Conservation (phyloP, 2,888 invertebrate genomes). For the Ornithoptera alexandrae region DNA sequence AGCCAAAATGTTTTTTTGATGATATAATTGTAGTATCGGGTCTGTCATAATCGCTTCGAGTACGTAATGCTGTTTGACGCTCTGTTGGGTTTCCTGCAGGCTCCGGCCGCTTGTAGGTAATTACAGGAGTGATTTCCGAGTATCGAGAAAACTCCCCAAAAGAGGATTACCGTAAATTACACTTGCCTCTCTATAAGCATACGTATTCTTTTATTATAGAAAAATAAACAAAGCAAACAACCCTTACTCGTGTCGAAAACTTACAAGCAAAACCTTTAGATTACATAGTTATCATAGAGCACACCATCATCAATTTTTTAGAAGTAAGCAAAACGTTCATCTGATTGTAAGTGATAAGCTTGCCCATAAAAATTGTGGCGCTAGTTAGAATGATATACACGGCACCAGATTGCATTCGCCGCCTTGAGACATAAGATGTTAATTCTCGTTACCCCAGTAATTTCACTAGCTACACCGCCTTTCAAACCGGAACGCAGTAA, state of each 20-base stretch:
- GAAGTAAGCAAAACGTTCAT: too few species aligned
- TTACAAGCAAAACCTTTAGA: too few species aligned
- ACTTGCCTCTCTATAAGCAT: constrained; percentile 11
- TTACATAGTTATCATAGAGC: too few species aligned
- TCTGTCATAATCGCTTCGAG: constrained; percentile 55
- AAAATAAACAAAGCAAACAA: neutral
- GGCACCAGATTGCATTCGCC: too few species aligned
- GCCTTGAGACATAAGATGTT: too few species aligned
- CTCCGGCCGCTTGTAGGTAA: constrained; percentile 37
- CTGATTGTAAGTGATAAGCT: too few species aligned
- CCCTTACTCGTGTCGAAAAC: neutral
- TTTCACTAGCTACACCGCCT: too few species aligned
- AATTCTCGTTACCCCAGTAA: too few species aligned
- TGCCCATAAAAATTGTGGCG: too few species aligned
- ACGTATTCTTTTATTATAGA: neutral
- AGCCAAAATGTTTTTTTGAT: constrained; percentile 34
- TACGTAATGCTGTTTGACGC: constrained; percentile 62
- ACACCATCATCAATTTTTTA: too few species aligned
- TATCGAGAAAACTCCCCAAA: constrained; percentile 23
- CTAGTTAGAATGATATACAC: too few species aligned
- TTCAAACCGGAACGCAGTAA: too few species aligned
- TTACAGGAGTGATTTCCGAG: constrained; percentile 38
- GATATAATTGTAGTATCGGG: constrained; percentile 40
- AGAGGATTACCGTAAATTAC: constrained; percentile 22
- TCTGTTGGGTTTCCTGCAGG: constrained; percentile 42